Evolutionary conservation across 2,113 vertebrate genomes (phyloP).

Genomic region (Pangasianodon hypophthalmus): DNA sequence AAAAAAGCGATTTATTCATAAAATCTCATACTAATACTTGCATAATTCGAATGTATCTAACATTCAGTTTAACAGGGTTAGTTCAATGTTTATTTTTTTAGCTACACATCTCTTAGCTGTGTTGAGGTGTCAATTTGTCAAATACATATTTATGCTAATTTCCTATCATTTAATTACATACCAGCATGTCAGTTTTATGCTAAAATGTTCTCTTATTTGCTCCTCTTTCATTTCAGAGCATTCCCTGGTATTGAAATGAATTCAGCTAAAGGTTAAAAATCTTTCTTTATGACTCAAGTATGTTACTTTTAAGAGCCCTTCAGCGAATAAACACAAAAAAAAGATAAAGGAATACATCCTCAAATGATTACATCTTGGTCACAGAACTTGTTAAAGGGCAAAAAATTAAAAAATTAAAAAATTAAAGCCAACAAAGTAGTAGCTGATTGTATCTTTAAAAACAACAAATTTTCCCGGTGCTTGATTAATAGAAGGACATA

Average conservation of each 20-base stretch:
- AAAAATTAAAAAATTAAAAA: no score
- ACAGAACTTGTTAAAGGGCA: no score
- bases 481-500: not conserved
- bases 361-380: no score
- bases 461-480: not conserved
- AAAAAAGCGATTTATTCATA: no score
- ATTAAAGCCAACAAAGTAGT: no score
- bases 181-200: not conserved
- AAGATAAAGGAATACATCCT: no score
- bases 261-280: not conserved
- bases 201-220: not conserved
- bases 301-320: not conserved
- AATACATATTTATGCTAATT: not conserved
- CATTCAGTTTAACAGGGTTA: no score
- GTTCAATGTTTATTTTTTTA: no score
- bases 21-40: no score
- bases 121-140: not conserved
- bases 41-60: no score
- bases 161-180: not conserved
- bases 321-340: not conserved
- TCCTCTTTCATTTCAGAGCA: not conserved
- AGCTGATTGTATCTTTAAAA: no score
- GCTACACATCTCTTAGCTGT: no score
- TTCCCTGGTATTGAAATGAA: not conserved
- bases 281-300: not conserved